Evolutionary conservation across 2,797 vertebrate species (phyloP), one percentile per base, ranked within the genome.

Genomic region (Adelosebastes latens): DNA sequence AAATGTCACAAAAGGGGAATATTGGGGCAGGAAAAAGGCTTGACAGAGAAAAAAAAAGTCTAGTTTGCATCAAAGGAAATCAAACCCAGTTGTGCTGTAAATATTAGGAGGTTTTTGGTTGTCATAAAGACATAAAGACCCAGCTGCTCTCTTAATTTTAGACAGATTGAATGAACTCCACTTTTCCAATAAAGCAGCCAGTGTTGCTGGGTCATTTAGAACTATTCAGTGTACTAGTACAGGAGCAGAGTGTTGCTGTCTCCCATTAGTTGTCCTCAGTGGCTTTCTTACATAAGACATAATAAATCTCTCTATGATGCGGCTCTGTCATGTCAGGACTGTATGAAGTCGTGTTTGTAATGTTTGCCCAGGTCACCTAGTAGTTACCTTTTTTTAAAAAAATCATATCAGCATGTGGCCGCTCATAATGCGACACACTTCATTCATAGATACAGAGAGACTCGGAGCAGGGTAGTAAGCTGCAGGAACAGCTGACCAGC

Each of bases 171-270:
- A 72, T 56, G 46, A 76, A 56, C 67, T 31, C 31, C 42, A 66
- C 85, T 82, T 85, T 77, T 58, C 66, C 67, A 73, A 69, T 84
- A 73, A 46, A 70, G 39, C 67, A 56, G 34, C 46, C 22, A 4
- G 25, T 63, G 62, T 34, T 80, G 39, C 64, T 55, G 2, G 49
- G 80, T 86, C 62, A 80, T 62, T 39, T 58, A 60, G 55, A 73
- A n/a, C 16, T 60, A 18, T 29, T 75, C 0, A 22, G 73, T 70
- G 42, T 60, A 55, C 49, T 3, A 22, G 65, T 36, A 25, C 69
- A 49, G 52, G 72, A 80, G 46, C 61, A 66, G 36, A 66, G 72
- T 64, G 71, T 63, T 55, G 63, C 34, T 39, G 52, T 61, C 32
- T 70, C 34, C 20, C 8, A 61, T 74, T 67, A 39, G 52, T 22